Percentiles rank a stretch among this genome's conserved stretches.
Conservation (phyloP, 2,888 invertebrate genomes). For the Gymnosoma rotundatum region DNA sequence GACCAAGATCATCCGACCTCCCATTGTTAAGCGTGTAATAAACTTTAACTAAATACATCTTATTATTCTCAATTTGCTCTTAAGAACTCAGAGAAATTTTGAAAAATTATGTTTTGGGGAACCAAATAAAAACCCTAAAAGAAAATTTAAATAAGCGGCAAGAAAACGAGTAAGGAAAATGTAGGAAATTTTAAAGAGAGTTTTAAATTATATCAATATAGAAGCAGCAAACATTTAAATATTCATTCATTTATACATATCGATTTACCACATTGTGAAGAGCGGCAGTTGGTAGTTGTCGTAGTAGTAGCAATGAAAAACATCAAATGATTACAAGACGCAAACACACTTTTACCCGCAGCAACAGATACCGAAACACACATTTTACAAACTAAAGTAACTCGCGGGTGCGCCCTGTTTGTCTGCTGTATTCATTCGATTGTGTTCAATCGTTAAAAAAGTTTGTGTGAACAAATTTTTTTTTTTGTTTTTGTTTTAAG, state of each 20-base stretch:
- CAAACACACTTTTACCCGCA: slow-evolving; percentile 64
- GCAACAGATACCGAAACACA: slow-evolving; percentile 18
- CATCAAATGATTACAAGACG: slow-evolving; percentile 41
- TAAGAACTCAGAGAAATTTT: slow-evolving; percentile 49
- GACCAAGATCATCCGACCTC: slow-evolving; percentile 11
- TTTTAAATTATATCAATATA: slow-evolving; percentile 14
- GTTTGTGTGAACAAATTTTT: slow-evolving; percentile 40
- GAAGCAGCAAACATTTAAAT: slow-evolving; percentile 26
- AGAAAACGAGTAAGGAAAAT: slow-evolving; percentile 34
- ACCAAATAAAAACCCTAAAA: slow-evolving; percentile 27
- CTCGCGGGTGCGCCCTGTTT: slow-evolving; percentile 79
- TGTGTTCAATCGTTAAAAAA: slow-evolving; percentile 46
- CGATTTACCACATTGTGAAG: slow-evolving; percentile 2
- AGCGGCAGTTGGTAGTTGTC: slow-evolving; percentile 4
- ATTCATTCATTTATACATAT: slow-evolving; percentile 31
- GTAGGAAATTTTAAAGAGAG: slow-evolving; percentile 26
- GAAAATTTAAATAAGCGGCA: slow-evolving; percentile 22
- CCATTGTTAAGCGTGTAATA: background rate
- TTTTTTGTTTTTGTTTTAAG: slow-evolving; percentile 14
- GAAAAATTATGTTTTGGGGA: slow-evolving; percentile 22
- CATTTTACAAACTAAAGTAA: slow-evolving; percentile 72
- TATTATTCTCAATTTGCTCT: slow-evolving; percentile 50
- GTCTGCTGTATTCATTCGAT: slow-evolving; percentile 45
- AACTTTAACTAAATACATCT: slow-evolving; percentile 1
- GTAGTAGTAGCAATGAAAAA: slow-evolving; percentile 3